A percentile compares a stretch with the other conserved stretches of the same genome.
These are phyloP conservation scores for Stenodera caucasica DNA, from an alignment of 2,888 invertebrate species.

Conservation along the genomic window DNA sequence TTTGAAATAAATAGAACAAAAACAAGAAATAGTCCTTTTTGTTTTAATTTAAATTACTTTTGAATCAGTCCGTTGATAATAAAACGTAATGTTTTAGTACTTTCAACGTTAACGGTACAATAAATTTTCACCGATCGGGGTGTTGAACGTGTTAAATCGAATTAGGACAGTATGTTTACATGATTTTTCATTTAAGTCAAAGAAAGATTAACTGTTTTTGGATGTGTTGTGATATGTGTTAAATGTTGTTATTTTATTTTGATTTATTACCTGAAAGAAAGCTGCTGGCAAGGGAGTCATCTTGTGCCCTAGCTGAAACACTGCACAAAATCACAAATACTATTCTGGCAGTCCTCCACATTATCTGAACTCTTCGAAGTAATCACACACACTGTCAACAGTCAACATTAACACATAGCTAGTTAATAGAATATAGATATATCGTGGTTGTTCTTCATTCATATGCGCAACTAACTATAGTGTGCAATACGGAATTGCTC, in stretches of 20 bases:
- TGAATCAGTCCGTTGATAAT: neutral
- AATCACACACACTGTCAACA: slow-evolving; percentile 46
- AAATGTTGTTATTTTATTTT: slow-evolving; percentile 1
- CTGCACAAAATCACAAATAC: slow-evolving; percentile 43
- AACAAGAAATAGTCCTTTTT: neutral
- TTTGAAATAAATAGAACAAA: neutral
- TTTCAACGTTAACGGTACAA: slow-evolving; percentile 28
- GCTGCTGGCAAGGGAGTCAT: slow-evolving; percentile 80
- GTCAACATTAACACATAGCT: slow-evolving; percentile 32
- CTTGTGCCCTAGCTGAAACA: slow-evolving; percentile 57
- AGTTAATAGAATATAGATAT: slow-evolving; percentile 24
- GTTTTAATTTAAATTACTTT: slow-evolving; percentile 2
- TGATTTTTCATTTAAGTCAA: slow-evolving; percentile 19
- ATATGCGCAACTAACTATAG: slow-evolving; percentile 48
- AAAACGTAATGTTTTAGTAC: slow-evolving; percentile 8
- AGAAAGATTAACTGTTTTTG: slow-evolving; percentile 17
- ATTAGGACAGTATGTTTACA: slow-evolving; percentile 12
- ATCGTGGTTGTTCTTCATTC: slow-evolving; percentile 47
- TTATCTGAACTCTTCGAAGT: slow-evolving; percentile 27
- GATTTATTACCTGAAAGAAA: slow-evolving; percentile 72
- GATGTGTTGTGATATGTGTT: neutral
- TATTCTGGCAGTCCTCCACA: slow-evolving; percentile 43
- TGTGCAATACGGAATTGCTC: slow-evolving; percentile 53
- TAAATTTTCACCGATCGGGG: slow-evolving; percentile 18
- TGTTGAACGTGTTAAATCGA: slow-evolving; percentile 13